Evolutionary conservation across 2,797 vertebrate species (phyloP), one percentile per base, ranked within the genome.

Genomic region (Myotis pilosus): DNA sequence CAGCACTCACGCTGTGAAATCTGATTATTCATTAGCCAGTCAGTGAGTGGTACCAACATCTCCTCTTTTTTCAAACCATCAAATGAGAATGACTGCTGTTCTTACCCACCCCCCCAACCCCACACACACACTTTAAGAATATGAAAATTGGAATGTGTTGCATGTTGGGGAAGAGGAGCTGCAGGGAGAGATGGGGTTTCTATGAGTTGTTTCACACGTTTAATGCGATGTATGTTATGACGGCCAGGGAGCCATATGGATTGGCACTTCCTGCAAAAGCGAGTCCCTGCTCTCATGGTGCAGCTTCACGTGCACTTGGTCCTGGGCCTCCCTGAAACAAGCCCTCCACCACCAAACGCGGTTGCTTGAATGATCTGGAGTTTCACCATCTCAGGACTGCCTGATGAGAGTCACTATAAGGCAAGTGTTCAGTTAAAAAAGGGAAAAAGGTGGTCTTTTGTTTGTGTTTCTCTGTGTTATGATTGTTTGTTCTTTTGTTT

Each of bases 11-110:
- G 99, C 99, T 99, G 99, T 99, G 99, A 99, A 99, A 99, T 99
- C 99, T 99, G 99, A 99, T 99, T 99, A 99, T 99, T 99, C 99
- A 99, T 99, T 99, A 99, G 99, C 98, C 98, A 99, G 99, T 99
- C 99, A 99, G 99, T 99, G 98, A 99, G 99, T 98, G 99, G 99
- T 99, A 99, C 99, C 99, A 99, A 99, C 99, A 99, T 99, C 98
- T 98, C 98, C 98, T 98, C 97, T 98, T 97, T 98, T 97, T 97
- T 98, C 98, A 97, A 97, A 97, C 97, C 97, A 97, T 98, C 98
- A 98, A 98, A 98, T 98, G 98, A 98, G 97, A 98, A 97, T 80
- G 78, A 98, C 98, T 97, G 98, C 89, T 98, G 96, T 96, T 97
- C 95, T 85, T 89, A 30, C 23, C 0, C 71, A 55, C 49, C 92